These are phyloP conservation scores for Acronicta leporina DNA, from an alignment of 2,888 invertebrate species.

Conservation along the genomic window DNA sequence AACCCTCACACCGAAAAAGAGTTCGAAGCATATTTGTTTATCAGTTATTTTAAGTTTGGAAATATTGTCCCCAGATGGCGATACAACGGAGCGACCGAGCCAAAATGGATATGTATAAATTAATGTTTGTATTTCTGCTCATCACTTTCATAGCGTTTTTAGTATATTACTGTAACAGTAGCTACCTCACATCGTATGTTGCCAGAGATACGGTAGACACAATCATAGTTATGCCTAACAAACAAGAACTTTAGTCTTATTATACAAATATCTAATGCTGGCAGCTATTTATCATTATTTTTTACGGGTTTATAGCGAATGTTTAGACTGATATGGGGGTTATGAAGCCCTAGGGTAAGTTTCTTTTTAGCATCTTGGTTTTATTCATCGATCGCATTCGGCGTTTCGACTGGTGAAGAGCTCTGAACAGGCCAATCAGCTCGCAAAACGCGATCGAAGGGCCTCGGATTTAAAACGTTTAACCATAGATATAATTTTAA, in stretches of 20 bases:
- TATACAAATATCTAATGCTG: background rate
- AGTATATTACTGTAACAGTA: slow-evolving; percentile 8
- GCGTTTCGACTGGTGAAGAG: no score
- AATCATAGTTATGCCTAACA: background rate
- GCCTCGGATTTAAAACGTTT: no score
- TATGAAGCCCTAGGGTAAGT: no score
- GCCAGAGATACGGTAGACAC: slow-evolving; percentile 10
- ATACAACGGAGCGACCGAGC: slow-evolving; percentile 34
- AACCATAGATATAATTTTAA: no score
- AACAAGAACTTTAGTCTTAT: slow-evolving; percentile 26
- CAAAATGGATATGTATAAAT: slow-evolving; percentile 48
- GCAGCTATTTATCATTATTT: background rate
- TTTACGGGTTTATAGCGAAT: no score
- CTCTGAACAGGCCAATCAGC: no score
- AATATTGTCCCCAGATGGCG: slow-evolving; percentile 55
- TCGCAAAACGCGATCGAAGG: no score
- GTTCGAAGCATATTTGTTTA: background rate
- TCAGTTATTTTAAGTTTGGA: background rate
- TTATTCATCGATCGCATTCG: no score
- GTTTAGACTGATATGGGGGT: no score
- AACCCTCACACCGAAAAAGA: no score
- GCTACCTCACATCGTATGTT: background rate
- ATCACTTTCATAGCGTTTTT: slow-evolving; percentile 22
- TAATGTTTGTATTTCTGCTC: slow-evolving; percentile 64
- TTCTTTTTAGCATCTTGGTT: no score